These are phyloP conservation scores for Xiphias gladius DNA, from an alignment of 2,113 vertebrate species.

Conservation along the genomic window DNA sequence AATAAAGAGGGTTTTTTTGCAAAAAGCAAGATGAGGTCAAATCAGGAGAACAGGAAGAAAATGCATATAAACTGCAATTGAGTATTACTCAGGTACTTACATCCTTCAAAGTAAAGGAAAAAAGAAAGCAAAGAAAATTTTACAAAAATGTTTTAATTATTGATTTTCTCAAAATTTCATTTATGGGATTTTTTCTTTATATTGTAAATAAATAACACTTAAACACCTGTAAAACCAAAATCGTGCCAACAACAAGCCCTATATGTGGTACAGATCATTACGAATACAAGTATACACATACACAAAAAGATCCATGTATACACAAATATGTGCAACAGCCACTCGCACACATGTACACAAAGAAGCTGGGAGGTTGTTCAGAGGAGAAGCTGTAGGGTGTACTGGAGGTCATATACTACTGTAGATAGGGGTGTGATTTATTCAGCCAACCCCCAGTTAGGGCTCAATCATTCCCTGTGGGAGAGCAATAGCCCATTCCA, in stretches of 20 bases:
- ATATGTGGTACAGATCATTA: neutral
- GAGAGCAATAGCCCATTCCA: slow-evolving; percentile 74
- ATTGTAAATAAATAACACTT: neutral
- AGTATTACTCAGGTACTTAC: neutral
- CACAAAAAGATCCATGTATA: neutral
- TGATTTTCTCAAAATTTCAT: neutral
- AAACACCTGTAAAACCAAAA: too few relatives aligned
- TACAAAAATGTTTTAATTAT: neutral
- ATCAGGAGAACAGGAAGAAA: fast-evolving
- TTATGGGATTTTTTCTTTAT: neutral
- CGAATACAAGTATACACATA: neutral
- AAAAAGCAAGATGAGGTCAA: neutral
- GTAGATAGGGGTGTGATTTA: slow-evolving; percentile 76
- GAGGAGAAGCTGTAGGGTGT: slow-evolving; percentile 43
- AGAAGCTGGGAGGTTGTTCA: slow-evolving; percentile 30
- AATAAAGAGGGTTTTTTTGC: neutral
- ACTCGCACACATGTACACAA: neutral
- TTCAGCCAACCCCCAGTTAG: slow-evolving; percentile 74
- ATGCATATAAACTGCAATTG: neutral
- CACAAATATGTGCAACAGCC: slow-evolving; percentile 6
- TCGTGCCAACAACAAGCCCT: neutral
- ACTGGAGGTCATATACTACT: slow-evolving; percentile 70
- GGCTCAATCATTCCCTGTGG: slow-evolving; percentile 81
- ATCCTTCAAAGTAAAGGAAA: neutral
- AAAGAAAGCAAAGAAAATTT: neutral